Base-by-base conservation (phyloP, 1,140 invertebrate species). In the Drosophila malerkotliana region DNA sequence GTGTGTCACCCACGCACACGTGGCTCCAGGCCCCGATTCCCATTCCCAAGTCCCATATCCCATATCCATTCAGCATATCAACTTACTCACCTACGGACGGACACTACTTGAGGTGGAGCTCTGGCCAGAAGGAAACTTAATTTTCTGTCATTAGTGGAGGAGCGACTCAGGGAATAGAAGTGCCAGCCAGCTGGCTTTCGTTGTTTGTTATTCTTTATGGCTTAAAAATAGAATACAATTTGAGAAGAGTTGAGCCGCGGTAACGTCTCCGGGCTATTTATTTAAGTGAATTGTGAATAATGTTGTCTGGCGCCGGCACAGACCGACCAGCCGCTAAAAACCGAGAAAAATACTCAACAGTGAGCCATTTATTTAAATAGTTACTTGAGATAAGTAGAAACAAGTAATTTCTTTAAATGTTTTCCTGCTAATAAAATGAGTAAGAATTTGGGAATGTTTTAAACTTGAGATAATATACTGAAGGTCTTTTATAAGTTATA, bases 221-320 rank as follows among this genome's bases (percentile, higher is more conserved):
- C 72, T 53, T 52, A 75, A 75, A 71, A 71, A 71, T 69, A 71
- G 67, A 69, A 71, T 71, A 69, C 18, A 57, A 57, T 32, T 69
- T 24, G 18, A 34, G 48, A 68, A 34, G 64, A 48, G 41, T 21
- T 44, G 55, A 21, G 41, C 41, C n/a, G 5, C 5, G 32, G 28
- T 45, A 62, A 41, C 56, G 18, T 21, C 51, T 56, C 8, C 48
- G 41, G 72, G 72, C 72, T 75, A 76, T 76, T 76, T 77, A 60
- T 76, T 69, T 62, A 71, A 77, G 73, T 62, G 67, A 77, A 77
- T 76, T 77, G 73, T 77, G 57, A 77, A 77, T 71, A 77, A 77
- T 77, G 64, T 75, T 66, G 60, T 67, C 57, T 77, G 74, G 74
- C 73, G 74, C 73, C 28, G 55, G 28, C 41, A 57, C 73, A 61